Base-by-base conservation (phyloP, 2,888 invertebrate genomes). In the Quadroppia sp. region DNA sequence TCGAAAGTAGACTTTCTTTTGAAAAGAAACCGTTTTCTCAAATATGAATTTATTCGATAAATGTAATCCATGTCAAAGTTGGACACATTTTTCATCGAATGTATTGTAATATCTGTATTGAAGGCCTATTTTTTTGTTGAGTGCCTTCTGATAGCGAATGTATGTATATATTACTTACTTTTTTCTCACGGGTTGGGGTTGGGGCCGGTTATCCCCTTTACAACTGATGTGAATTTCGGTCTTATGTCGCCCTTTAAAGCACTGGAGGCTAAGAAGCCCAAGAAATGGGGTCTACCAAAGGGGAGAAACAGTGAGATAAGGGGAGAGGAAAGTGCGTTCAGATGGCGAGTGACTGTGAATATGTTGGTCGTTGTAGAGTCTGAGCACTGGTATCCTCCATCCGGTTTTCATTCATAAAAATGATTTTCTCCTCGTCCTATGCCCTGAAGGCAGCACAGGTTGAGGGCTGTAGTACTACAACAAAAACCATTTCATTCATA, bases 391-490 rank as follows among this genome's bases (percentile, higher is more conserved):
- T 9, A 23, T 50, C 71, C 71, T 53, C 71, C 71, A 53, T 71
- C 71, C 71, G 71, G 71, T 71, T 71, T 71, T 71, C 71, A 71
- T 71, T 71, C 71, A 71, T 71, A 71, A 71, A 71, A 71, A 67
- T 67, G 42, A 67, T 67, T 67, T 67, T 67, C 67, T 67, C 64
- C 36, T 67, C 42, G 67, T 40, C 42, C 36, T 67, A 42, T 67
- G 42, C 40, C 67, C 67, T 36, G 36, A 42, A 36, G 67, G 67
- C 67, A 42, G 42, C 42, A 42, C 67, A 67, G 67, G 67, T 67
- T 67, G 42, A 23, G 23, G 9, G 67, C 40, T 25, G 40, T 67
- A 67, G 32, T 67, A 67, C 42, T 67, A 67, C 42, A 42, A 40
- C 42, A 67, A 67, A 67, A 67, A 67, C 20, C 67, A n/a, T 67